Evolutionary conservation across 2,888 invertebrate genomes (phyloP).

Genomic region (Cantharis nigra): DNA sequence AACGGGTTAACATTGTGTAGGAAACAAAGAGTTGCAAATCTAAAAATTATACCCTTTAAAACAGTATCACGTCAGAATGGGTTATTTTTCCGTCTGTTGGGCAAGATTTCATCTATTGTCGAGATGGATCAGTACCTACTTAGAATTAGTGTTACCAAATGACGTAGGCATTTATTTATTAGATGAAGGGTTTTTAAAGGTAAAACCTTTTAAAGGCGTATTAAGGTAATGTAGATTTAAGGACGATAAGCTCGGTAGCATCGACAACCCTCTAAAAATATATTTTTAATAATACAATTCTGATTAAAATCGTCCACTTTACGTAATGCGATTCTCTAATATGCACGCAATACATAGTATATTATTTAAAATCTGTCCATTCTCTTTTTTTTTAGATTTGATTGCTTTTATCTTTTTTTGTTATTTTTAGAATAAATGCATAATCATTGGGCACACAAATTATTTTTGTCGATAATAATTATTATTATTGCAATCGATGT

Average conservation of each 20-base stretch:
- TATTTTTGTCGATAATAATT: too few species aligned
- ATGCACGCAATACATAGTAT: slow-evolving; percentile 39
- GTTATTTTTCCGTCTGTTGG: slow-evolving; percentile 11
- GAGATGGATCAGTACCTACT: background rate
- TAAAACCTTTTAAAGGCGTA: slow-evolving; percentile 9
- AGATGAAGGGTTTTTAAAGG: slow-evolving; percentile 4
- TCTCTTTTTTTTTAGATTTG: background rate
- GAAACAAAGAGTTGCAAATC: slow-evolving; percentile 23
- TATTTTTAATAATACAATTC: slow-evolving; percentile 45
- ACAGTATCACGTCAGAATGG: slow-evolving; percentile 15
- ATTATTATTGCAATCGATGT: background rate
- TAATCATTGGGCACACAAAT: background rate
- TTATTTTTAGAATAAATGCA: background rate
- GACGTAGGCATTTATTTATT: slow-evolving; percentile 1
- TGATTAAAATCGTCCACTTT: slow-evolving; percentile 44
- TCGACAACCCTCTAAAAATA: slow-evolving; percentile 41
- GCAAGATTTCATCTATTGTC: background rate
- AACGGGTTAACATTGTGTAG: slow-evolving; percentile 36
- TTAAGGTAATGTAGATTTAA: slow-evolving; percentile 36
- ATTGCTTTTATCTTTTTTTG: background rate
- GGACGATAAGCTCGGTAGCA: slow-evolving; percentile 42
- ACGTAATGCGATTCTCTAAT: slow-evolving; percentile 36
- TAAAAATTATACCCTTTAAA: slow-evolving; percentile 32
- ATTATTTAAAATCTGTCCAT: slow-evolving; percentile 1
- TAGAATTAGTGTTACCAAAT: background rate